Evolutionary conservation across 2,888 invertebrate genomes (phyloP), one percentile per base, ranked within the genome.

Genomic region (Rhogogaster chlorosoma): DNA sequence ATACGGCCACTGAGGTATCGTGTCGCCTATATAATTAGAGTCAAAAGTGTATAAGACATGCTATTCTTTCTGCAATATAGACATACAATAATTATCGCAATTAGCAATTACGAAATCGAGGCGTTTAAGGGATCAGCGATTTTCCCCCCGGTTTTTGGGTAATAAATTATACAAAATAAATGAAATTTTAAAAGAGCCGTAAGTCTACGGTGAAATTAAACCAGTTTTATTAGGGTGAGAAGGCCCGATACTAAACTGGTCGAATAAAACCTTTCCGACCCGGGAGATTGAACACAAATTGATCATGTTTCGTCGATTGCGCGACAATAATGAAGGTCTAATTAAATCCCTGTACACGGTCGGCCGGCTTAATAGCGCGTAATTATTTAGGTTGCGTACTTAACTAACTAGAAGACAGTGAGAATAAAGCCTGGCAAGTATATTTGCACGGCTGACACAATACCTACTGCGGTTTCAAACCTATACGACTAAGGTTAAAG

Each of bases 341-440:
- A 38, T 84, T 86, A 64, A 83, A 70, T 86, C 86, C 85, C 82
- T 26, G 57, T 49, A 73, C 84, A 83, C 78, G 75, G 64, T 83
- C 86, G 78, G 70, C 84, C 86, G 84, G 67, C 87, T 87, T 88
- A 87, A 86, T 78, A 85, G 83, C 38, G 5, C 9, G 53, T 87
- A 88, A 88, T 88, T 88, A 88, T 88, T 88, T 86, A 86, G 71
- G 42, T 84, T 84, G 84, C 85, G 87, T 86, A 88, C 53, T 42
- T 64, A 85, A 64, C 80, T 57, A 67, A 45, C 15, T 45, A 45
- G n/a, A n/a, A 9, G 45, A 9, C 12, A 80, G 22, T 80, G 18
- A 53, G 45, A 45, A 49, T 49, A 12, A 73, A 77, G 32, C 3
- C 2, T 32, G 29, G 15, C 2, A 53, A 29, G 32, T 77, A 53